Evolutionary conservation across 2,797 vertebrate genomes (phyloP).

Genomic region (Xerus rutilus): DNA sequence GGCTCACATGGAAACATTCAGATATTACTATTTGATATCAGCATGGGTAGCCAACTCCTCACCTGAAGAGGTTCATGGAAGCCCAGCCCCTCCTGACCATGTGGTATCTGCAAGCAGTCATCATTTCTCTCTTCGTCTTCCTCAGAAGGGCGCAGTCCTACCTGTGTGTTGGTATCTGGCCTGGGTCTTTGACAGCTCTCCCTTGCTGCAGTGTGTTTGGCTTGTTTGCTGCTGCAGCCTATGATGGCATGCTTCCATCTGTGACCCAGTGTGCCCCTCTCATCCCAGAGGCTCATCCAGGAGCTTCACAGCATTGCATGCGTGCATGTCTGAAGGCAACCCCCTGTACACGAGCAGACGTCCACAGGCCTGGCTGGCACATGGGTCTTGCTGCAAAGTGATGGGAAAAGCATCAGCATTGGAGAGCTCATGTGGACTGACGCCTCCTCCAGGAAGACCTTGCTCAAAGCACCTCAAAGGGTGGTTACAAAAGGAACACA

Average conservation of each 20-base stretch:
- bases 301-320: background rate
- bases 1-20: background rate
- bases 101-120: background rate
- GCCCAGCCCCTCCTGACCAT: background rate
- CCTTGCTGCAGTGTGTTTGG: background rate
- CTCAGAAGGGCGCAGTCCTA: background rate
- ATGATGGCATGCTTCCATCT: background rate
- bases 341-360: background rate
- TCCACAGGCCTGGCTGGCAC: background rate
- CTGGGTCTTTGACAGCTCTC: background rate
- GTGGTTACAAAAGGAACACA: background rate
- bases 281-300: background rate
- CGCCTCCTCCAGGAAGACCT: background rate
- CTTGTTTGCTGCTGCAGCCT: background rate
- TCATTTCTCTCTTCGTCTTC: background rate
- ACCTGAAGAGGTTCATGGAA: background rate
- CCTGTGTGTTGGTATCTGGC: background rate
- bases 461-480: background rate
- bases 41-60: background rate
- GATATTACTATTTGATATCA: background rate
- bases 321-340: background rate
- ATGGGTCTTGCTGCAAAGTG: no score
- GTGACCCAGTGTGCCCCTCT: background rate
- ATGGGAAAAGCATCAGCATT: accelerated
- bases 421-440: background rate